Percentiles rank a stretch among this genome's conserved stretches.
Evolutionary conservation across 2,797 vertebrate genomes (phyloP).

Genomic region (Orientallactaga sibirica): DNA sequence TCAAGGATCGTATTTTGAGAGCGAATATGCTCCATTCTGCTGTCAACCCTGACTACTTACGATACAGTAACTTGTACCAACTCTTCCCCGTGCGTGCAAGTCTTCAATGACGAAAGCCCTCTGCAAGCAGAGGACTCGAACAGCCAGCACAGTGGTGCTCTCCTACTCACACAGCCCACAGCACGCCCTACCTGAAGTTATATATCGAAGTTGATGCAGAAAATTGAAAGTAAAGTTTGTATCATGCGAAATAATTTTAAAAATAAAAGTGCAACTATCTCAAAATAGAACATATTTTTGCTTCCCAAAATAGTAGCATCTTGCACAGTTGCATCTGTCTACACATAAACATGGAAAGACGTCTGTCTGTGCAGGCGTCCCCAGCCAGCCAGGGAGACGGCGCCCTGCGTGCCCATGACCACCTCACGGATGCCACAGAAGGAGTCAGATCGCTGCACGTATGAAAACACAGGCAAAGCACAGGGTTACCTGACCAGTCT

Average conservation of each 20-base stretch:
- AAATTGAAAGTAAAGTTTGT: background rate
- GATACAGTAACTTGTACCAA: background rate
- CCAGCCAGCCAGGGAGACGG: background rate
- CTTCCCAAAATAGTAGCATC: fast-evolving
- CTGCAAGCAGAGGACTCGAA: background rate
- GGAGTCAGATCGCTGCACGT: background rate
- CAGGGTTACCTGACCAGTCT: no score
- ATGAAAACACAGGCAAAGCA: no score
- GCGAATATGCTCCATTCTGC: background rate
- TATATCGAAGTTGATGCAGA: background rate
- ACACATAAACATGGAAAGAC: background rate
- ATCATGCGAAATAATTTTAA: background rate
- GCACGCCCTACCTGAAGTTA: background rate
- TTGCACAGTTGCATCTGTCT: background rate
- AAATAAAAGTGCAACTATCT: background rate
- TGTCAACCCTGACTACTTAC: background rate
- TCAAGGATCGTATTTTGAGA: background rate
- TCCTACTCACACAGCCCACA: background rate
- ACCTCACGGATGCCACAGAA: background rate
- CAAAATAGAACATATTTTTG: background rate
- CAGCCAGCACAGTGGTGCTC: fast-evolving
- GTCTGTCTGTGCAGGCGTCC: background rate
- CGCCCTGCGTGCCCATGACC: background rate
- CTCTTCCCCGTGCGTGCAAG: fast-evolving
- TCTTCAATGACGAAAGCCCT: background rate